phyloP scores from a whole-genome alignment of 2,888 invertebrate genomes.

The Eurytoma adleriae region DNA sequence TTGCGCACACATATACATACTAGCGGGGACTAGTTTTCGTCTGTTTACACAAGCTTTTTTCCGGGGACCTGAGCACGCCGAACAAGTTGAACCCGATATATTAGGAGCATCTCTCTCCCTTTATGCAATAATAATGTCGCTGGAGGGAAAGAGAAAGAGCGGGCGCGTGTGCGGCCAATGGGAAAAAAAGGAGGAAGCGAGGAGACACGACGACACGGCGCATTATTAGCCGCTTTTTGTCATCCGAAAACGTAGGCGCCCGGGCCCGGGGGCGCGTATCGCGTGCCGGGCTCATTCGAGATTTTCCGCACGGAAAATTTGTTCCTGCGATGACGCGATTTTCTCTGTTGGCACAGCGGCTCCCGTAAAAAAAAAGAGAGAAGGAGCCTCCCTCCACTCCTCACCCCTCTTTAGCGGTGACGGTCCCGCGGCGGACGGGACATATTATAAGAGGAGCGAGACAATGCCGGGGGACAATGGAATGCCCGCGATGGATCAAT shows the following conservation, averaged over 20 bases:
- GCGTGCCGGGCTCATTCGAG: constrained; percentile 69
- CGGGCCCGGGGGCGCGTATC: constrained; percentile 66
- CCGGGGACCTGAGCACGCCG: constrained; percentile 51
- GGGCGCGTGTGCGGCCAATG: constrained; percentile 14
- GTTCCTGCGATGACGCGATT: constrained; percentile 66
- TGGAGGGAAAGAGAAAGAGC: not conserved
- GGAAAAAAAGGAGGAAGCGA: constrained; percentile 26
- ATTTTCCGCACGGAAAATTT: constrained; percentile 75
- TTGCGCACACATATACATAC: not conserved
- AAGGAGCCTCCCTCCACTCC: not conserved
- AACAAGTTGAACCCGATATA: constrained; percentile 56
- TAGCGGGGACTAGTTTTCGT: constrained; percentile 42
- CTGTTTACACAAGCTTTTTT: constrained; percentile 57
- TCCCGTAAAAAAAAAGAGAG: not conserved
- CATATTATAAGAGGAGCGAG: constrained; percentile 65
- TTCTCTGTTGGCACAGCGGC: constrained; percentile 46
- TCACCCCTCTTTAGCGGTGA: constrained; percentile 39
- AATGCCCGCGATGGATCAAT: constrained; percentile 62
- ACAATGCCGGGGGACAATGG: constrained; percentile 72
- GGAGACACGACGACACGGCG: constrained; percentile 44
- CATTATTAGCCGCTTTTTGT: constrained; percentile 65
- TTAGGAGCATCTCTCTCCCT: constrained; percentile 48
- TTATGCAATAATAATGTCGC: constrained; percentile 53
- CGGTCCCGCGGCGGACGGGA: constrained; percentile 63
- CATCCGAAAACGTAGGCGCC: constrained; percentile 72